Evolutionary conservation across 2,797 vertebrate genomes (phyloP).

Genomic region (Pseudotriccus pelzelni): DNA sequence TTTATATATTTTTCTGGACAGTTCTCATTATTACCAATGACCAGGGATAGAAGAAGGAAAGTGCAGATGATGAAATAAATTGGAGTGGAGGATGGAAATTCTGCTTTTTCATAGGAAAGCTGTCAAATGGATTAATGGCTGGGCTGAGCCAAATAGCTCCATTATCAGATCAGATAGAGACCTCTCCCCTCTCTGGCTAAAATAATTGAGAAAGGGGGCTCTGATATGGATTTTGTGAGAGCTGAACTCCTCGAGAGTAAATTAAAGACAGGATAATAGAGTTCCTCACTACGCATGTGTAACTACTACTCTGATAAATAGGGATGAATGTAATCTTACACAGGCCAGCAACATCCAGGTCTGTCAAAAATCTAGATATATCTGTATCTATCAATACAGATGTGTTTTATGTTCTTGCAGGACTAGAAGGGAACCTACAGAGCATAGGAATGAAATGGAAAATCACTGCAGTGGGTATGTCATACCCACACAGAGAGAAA

Average conservation of each 20-base stretch:
- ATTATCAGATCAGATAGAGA: conserved; percentile 41
- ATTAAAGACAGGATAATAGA: conserved; percentile 48
- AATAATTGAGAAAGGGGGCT: conserved; percentile 48
- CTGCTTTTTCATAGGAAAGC: conserved; percentile 56
- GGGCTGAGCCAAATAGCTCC: conserved; percentile 26
- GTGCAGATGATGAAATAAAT: conserved; percentile 50
- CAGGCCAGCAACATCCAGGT: neutral
- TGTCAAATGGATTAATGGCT: conserved; percentile 55
- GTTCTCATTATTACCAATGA: neutral
- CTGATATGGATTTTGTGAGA: conserved; percentile 49
- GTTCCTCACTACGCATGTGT: conserved; percentile 24
- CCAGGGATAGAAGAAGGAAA: neutral
- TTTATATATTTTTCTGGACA: conserved; percentile 34
- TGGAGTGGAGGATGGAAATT: conserved; percentile 22
- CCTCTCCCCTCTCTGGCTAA: conserved; percentile 19
- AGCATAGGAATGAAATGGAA: conserved; percentile 14
- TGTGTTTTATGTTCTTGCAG: conserved; percentile 8
- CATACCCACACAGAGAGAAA: neutral
- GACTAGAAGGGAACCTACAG: neutral
- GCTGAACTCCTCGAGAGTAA: conserved; percentile 27
- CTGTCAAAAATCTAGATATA: neutral
- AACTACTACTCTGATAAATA: neutral
- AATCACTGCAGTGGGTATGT: neutral
- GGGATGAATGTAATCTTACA: neutral
- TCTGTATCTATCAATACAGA: neutral